phyloP scores from a whole-genome alignment of 2,797 vertebrate genomes.

The Bufotes viridis region DNA sequence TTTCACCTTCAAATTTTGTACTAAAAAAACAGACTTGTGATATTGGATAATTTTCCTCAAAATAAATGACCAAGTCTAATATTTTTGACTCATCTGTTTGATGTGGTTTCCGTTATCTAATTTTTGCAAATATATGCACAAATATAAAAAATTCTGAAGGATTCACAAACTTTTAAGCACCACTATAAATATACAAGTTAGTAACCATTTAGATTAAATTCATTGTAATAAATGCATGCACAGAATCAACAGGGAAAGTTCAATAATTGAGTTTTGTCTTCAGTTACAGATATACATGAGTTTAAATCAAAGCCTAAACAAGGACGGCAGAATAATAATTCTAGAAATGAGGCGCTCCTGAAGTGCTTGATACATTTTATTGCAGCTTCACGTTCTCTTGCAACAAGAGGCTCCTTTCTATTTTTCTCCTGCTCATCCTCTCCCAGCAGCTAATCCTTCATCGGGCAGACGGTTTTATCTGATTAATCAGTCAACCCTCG shows the following conservation, averaged over 20 bases:
- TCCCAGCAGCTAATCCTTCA: constrained; percentile 63
- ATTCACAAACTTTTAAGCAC: neutral
- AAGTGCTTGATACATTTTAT: constrained; percentile 48
- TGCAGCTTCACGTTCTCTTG: constrained; percentile 4
- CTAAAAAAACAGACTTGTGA: too few species aligned
- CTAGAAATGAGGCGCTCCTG: neutral
- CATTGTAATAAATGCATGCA: neutral
- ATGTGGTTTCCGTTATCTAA: too few species aligned
- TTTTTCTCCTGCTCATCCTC: constrained; percentile 64
- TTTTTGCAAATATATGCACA: too few species aligned
- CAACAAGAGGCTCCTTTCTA: constrained; percentile 41
- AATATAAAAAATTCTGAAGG: too few species aligned
- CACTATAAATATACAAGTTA: neutral
- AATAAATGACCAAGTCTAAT: too few species aligned
- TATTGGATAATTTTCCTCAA: too few species aligned
- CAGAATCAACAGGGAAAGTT: neutral
- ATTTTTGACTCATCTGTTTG: too few species aligned
- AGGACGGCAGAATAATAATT: constrained; percentile 29
- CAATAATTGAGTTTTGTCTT: neutral
- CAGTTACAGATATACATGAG: neutral
- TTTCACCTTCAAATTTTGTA: too few species aligned
- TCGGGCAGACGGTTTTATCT: constrained; percentile 44
- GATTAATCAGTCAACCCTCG: constrained; percentile 48
- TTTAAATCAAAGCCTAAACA: neutral
- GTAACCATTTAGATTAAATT: neutral